Evolutionary conservation across 2,113 vertebrate species (phyloP).

Genomic region (Zosterops borbonicus): DNA sequence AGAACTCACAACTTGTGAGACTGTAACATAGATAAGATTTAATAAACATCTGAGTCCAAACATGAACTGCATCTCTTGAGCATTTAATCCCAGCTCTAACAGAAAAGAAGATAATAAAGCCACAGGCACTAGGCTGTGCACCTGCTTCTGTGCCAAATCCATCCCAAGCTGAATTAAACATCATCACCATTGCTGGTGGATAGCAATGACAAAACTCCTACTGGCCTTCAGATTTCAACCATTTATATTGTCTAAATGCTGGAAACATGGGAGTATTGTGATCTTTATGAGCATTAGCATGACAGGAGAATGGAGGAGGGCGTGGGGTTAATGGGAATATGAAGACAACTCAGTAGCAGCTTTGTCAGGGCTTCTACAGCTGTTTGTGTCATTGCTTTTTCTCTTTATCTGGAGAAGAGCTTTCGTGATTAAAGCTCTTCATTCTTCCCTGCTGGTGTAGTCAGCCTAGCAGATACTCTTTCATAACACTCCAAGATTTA

Average conservation of each 20-base stretch:
- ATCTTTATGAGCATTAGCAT: neutral
- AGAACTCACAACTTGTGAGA: too few species aligned
- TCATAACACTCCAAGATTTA: slow-evolving; percentile 14
- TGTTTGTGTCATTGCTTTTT: neutral
- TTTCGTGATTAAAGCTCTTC: neutral
- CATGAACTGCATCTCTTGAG: too few species aligned
- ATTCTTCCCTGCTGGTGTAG: neutral
- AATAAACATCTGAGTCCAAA: too few species aligned
- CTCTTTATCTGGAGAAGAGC: neutral
- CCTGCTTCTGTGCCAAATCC: neutral
- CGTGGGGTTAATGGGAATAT: neutral
- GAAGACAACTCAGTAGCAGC: neutral
- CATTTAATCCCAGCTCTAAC: too few species aligned
- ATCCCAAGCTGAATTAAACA: neutral
- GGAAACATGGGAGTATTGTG: neutral
- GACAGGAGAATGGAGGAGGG: neutral
- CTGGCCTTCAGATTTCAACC: neutral
- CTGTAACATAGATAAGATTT: too few species aligned
- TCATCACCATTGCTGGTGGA: rapidly evolving
- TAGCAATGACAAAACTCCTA: neutral
- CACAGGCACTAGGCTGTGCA: neutral
- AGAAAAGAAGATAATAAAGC: too few species aligned
- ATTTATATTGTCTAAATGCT: neutral
- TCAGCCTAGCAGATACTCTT: neutral
- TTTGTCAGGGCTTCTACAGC: neutral